A percentile compares a stretch with the other conserved stretches of the same genome.
These are phyloP conservation scores for Propithecus perrieri DNA, from an alignment of 2,797 vertebrate species.

Conservation along the genomic window DNA sequence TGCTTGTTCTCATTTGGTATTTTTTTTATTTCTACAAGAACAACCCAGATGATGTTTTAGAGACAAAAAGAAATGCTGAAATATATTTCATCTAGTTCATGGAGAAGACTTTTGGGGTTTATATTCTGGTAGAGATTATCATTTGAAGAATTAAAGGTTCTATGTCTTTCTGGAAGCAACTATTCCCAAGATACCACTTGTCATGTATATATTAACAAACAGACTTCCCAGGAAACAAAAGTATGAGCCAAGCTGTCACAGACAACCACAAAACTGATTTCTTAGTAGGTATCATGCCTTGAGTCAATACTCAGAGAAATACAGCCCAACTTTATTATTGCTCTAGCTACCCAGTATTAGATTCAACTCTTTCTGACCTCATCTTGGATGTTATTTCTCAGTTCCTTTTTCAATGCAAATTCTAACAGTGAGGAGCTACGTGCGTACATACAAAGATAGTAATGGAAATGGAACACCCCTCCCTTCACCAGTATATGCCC, in stretches of 20 bases:
- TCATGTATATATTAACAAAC: not conserved
- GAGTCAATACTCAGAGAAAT: not conserved
- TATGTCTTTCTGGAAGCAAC: constrained; percentile 12
- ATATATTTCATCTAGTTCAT: not conserved
- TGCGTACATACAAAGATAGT: not conserved
- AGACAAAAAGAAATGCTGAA: constrained; percentile 16
- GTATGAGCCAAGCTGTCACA: not conserved
- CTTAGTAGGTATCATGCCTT: not conserved
- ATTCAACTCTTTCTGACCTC: not conserved
- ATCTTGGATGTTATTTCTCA: not conserved
- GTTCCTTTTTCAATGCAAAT: constrained; percentile 12
- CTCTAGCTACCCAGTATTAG: not conserved
- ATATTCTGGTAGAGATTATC: not conserved
- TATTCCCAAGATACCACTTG: not conserved
- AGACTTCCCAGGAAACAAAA: not conserved
- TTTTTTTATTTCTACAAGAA: constrained; percentile 1
- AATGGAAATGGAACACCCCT: not conserved
- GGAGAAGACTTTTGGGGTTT: not conserved
- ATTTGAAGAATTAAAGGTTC: constrained; percentile 33
- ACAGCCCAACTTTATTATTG: not conserved
- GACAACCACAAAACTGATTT: not conserved
- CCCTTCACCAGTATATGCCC: not conserved
- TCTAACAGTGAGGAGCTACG: not conserved
- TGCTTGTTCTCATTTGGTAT: constrained; percentile 17
- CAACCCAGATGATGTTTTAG: constrained; percentile 12